These are phyloP conservation scores for Trichogramma pretiosum DNA, from an alignment of 1,140 invertebrate species.

Conservation along the genomic window DNA sequence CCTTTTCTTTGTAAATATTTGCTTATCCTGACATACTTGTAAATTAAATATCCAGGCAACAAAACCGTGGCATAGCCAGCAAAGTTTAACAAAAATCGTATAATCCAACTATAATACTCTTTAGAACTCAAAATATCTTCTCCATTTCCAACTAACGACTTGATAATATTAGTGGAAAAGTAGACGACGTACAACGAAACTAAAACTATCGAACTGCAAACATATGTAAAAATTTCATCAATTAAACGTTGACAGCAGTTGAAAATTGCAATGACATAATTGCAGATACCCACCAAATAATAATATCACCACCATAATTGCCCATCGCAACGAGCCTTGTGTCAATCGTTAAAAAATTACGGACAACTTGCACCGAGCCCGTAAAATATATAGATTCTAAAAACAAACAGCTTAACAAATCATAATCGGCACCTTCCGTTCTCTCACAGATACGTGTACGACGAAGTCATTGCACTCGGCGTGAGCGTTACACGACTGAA, in stretches of 20 bases:
- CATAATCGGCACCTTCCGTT: too few relatives aligned
- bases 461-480: too few relatives aligned
- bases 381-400: too few relatives aligned
- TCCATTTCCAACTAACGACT: constrained; percentile 43
- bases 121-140: constrained; percentile 34
- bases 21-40: constrained; percentile 70
- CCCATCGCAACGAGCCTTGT: too few relatives aligned
- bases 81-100: constrained; percentile 69
- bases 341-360: too few relatives aligned
- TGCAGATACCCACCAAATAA: constrained; percentile 44
- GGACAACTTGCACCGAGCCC: too few relatives aligned
- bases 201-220: constrained; percentile 43
- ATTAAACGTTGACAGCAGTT: constrained; percentile 3
- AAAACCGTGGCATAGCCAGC: constrained; percentile 84
- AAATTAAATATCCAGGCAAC: constrained; percentile 75
- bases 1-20: constrained; percentile 75
- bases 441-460: too few relatives aligned
- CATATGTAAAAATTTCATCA: constrained; percentile 10
- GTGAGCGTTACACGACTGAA: too few relatives aligned
- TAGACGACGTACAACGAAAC: constrained; percentile 47
- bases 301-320: constrained; percentile 39
- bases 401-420: too few relatives aligned
- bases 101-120: constrained; percentile 61
- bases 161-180: constrained; percentile 47
- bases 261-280: constrained; percentile 5